phyloP scores from a whole-genome alignment of 2,113 vertebrate genomes.

The Leptosomus discolor region DNA sequence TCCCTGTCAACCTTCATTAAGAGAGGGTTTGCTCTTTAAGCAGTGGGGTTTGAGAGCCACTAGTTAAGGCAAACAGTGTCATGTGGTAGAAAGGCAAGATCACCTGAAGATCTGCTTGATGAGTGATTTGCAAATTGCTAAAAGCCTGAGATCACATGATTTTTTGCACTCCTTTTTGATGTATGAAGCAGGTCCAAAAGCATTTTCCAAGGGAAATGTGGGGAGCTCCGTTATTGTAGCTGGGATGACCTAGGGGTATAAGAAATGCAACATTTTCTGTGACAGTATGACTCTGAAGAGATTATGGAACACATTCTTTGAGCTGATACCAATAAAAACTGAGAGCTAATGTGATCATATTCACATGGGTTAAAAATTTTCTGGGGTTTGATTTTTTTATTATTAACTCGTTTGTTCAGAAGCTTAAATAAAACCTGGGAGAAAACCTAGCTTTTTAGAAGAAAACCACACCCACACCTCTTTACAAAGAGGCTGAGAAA shows the following conservation, averaged over 20 bases:
- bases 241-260: background rate
- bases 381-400: background rate
- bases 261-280: background rate
- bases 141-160: background rate
- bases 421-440: background rate
- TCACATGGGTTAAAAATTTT: background rate
- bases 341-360: background rate
- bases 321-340: background rate
- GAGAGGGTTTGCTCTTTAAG: conserved; percentile 8
- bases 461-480: background rate
- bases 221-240: background rate
- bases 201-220: background rate
- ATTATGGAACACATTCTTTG: background rate
- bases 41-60: background rate
- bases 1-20: background rate
- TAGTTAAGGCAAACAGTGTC: background rate
- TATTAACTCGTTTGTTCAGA: background rate
- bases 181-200: background rate
- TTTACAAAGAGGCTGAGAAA: background rate
- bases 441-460: background rate
- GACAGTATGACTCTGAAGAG: background rate
- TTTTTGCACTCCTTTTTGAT: background rate
- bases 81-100: background rate
- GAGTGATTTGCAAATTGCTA: background rate
- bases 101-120: background rate